Conservation (phyloP, 2,797 vertebrate genomes). For the Setipinna tenuifilis region DNA sequence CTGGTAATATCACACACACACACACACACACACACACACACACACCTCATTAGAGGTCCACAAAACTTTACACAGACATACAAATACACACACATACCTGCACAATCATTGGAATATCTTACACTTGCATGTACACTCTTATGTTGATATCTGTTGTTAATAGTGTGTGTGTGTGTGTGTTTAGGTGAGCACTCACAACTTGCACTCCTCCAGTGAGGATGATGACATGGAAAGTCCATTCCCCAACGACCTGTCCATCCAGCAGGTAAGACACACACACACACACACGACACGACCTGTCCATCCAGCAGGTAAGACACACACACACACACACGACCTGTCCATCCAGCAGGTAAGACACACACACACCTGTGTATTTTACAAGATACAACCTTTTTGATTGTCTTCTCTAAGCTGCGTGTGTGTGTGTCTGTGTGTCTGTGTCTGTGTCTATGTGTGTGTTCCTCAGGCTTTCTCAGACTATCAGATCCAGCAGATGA, state of each 20-base stretch:
- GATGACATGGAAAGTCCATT: slow-evolving; percentile 94
- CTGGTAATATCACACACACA: slow-evolving; percentile 77
- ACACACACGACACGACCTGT: too few species aligned
- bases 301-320: too few species aligned
- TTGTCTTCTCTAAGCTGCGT: not conserved
- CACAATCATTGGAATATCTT: not conserved
- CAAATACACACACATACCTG: not conserved
- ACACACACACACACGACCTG: slow-evolving; percentile 68
- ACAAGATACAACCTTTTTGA: too few species aligned
- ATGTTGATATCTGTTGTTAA: slow-evolving; percentile 21
- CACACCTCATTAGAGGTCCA: not conserved
- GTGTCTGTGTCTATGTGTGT: not conserved
- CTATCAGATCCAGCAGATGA: slow-evolving; percentile 99
- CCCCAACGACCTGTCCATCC: slow-evolving; percentile 91
- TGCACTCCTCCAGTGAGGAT: slow-evolving; percentile 96
- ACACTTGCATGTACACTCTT: not conserved
- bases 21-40: slow-evolving; percentile 13
- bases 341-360: slow-evolving; percentile 91
- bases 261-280: slow-evolving; percentile 80
- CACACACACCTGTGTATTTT: too few species aligned
- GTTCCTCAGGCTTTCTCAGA: slow-evolving; percentile 89
- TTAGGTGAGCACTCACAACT: slow-evolving; percentile 94
- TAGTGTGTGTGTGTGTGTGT: slow-evolving; percentile 17
- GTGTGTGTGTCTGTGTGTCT: too few species aligned
- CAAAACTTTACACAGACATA: not conserved